Evolutionary conservation across 2,113 vertebrate species (phyloP).

Genomic region (Barnardius zonarius): DNA sequence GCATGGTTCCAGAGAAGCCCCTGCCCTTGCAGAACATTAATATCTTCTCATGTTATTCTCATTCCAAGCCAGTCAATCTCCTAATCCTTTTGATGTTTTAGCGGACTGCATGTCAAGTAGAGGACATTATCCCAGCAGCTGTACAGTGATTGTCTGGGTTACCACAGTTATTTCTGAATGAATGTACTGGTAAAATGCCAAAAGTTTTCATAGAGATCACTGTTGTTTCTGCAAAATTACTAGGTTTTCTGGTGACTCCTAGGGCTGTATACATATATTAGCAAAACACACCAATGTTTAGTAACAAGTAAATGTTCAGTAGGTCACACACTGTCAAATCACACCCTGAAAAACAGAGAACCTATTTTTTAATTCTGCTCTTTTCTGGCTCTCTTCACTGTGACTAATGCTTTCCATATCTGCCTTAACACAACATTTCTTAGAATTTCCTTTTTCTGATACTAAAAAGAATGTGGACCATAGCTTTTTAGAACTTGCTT

Average conservation of each 20-base stretch:
- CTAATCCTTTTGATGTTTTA: not conserved
- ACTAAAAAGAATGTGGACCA: not conserved
- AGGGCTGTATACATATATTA: not conserved
- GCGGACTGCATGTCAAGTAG: not conserved
- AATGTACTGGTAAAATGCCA: not conserved
- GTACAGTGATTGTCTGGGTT: not conserved
- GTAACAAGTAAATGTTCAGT: not conserved
- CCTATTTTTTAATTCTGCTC: not conserved
- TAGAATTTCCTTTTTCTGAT: not conserved
- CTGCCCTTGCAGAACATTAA: not conserved
- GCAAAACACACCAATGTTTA: not conserved
- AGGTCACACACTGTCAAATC: not conserved
- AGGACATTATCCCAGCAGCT: not conserved
- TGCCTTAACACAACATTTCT: not conserved
- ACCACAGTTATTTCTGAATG: not conserved
- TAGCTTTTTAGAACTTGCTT: not conserved
- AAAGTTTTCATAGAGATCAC: not conserved
- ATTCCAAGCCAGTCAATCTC: not conserved
- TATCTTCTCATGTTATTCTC: not conserved
- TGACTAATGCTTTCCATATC: not conserved
- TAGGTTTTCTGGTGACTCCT: not conserved
- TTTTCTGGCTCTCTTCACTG: not conserved
- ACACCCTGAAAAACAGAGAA: not conserved
- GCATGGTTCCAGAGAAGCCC: not conserved
- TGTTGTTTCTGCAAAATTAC: not conserved